These are phyloP conservation scores for Andrena trimmerana DNA, from an alignment of 2,888 invertebrate species.

Conservation along the genomic window DNA sequence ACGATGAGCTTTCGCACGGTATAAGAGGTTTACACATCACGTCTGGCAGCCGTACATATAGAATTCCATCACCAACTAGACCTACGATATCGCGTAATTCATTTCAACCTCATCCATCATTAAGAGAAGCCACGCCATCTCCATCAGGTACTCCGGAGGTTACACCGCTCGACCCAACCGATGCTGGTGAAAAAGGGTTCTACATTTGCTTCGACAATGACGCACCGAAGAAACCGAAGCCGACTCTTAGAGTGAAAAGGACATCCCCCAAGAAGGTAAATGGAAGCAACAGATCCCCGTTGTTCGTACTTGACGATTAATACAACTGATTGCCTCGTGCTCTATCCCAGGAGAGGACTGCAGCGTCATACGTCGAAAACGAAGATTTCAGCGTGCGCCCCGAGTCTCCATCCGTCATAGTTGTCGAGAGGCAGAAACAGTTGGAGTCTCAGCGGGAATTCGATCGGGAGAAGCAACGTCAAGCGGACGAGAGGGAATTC, in stretches of 20 bases:
- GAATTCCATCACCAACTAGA: conserved; percentile 95
- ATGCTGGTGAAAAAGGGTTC: conserved; percentile 91
- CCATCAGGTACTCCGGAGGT: conserved; percentile 84
- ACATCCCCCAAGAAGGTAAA: conserved; percentile 92
- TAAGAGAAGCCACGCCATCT: conserved; percentile 84
- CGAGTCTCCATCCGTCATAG: conserved; percentile 75
- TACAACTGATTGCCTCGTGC: neutral
- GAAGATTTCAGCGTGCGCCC: conserved; percentile 79
- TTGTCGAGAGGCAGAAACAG: conserved; percentile 84
- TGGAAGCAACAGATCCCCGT: neutral
- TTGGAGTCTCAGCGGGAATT: conserved; percentile 85
- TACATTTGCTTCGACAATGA: conserved; percentile 97
- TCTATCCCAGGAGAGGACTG: conserved; percentile 76
- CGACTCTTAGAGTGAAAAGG: conserved; percentile 92
- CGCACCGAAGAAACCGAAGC: conserved; percentile 95
- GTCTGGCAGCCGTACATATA: conserved; percentile 94
- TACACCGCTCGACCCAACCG: conserved; percentile 85
- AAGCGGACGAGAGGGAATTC: conserved; percentile 81
- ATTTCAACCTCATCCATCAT: conserved; percentile 87
- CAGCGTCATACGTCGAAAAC: conserved; percentile 80
- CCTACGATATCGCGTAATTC: conserved; percentile 90
- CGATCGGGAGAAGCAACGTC: conserved; percentile 81
- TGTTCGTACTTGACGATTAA: too few species aligned
- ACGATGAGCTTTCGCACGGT: conserved; percentile 86
- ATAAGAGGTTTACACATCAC: conserved; percentile 93